A percentile compares a stretch with the other conserved stretches of the same genome.
These are phyloP conservation scores for Muscicapa striata DNA, from an alignment of 2,797 vertebrate species.

Conservation along the genomic window DNA sequence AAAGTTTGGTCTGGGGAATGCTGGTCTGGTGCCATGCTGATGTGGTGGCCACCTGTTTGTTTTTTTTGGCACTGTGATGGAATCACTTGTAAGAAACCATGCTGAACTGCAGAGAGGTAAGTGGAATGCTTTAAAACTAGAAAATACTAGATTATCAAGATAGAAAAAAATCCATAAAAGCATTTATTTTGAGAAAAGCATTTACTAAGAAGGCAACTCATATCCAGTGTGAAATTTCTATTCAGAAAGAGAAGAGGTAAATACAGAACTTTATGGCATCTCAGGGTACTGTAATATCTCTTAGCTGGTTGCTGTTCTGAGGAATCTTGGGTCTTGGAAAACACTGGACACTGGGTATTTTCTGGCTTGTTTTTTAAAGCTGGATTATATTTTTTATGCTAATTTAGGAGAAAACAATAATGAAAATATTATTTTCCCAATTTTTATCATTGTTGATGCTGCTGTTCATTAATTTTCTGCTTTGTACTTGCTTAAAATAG, in stretches of 20 bases:
- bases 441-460: not conserved
- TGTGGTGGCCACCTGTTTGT: not conserved
- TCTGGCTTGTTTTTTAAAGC: not conserved
- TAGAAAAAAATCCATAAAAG: not conserved
- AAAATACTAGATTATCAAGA: not conserved
- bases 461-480: not conserved
- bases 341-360: not conserved
- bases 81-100: not conserved
- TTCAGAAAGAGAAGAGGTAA: not conserved
- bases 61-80: not conserved
- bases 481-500: not conserved
- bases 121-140: not conserved
- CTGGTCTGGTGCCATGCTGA: not conserved
- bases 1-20: not conserved
- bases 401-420: not conserved
- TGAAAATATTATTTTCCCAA: not conserved
- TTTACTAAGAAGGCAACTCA: not conserved
- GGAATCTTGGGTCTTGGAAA: not conserved
- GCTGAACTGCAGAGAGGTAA: not conserved
- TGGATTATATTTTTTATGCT: not conserved
- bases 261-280: not conserved
- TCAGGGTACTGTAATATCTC: not conserved
- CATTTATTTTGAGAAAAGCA: not conserved
- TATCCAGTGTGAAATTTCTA: not conserved
- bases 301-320: not conserved